These are phyloP conservation scores for Botrylloides violaceus DNA, from an alignment of 23 tunicate genomes.

Conservation along the genomic window DNA sequence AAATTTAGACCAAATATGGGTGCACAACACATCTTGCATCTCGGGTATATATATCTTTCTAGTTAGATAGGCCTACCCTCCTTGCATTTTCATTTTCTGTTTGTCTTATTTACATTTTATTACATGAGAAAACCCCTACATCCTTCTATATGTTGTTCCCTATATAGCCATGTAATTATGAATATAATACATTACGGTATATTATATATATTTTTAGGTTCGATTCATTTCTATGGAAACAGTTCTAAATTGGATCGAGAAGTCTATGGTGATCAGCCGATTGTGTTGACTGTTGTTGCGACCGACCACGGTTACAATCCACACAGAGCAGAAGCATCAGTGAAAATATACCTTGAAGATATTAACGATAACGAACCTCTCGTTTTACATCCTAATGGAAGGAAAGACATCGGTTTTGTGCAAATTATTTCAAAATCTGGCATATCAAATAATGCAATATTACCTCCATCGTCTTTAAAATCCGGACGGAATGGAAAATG, in stretches of 20 bases:
- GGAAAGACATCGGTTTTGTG: slow-evolving; percentile 34
- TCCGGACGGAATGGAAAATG: neutral
- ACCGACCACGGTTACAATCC: slow-evolving; percentile 48
- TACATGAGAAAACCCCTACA: too few relatives aligned
- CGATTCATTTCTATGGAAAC: slow-evolving; percentile 50
- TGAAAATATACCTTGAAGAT: slow-evolving; percentile 52
- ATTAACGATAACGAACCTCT: slow-evolving; percentile 68
- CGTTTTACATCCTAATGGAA: slow-evolving; percentile 49
- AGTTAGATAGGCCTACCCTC: too few relatives aligned
- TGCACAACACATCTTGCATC: too few relatives aligned
- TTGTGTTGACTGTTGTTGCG: slow-evolving; percentile 37
- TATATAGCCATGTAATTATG: too few relatives aligned
- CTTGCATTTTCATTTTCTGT: too few relatives aligned
- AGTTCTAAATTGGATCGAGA: slow-evolving; percentile 53
- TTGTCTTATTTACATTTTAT: too few relatives aligned
- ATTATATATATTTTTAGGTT: slow-evolving; percentile 62
- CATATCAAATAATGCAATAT: neutral
- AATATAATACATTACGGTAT: too few relatives aligned
- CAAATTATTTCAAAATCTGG: slow-evolving; percentile 19
- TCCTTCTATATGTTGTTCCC: too few relatives aligned
- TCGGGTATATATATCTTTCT: too few relatives aligned
- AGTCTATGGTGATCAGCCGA: slow-evolving; percentile 29
- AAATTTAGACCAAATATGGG: too few relatives aligned
- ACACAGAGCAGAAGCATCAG: slow-evolving; percentile 20
- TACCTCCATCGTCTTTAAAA: neutral